A percentile compares a stretch with the other conserved stretches of the same genome.
Conservation (phyloP, 1,140 invertebrate genomes). For the Samia ricini region DNA sequence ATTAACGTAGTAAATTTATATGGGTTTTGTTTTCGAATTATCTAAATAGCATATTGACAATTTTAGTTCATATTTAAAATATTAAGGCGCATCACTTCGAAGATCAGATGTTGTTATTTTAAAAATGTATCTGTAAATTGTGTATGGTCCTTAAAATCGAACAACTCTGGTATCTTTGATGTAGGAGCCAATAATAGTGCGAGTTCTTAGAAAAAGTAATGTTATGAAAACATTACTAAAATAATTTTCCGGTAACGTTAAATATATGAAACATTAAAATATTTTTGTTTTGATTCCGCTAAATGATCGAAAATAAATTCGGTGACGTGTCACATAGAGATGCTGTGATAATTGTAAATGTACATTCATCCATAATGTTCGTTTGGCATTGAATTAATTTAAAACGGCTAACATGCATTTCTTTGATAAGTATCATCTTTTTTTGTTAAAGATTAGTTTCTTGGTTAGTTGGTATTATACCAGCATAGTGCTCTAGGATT, state of each 20-base stretch:
- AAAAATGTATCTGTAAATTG: too few species aligned
- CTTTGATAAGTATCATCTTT: not conserved
- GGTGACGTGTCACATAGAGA: not conserved
- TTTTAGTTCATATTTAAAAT: too few species aligned
- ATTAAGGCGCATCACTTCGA: too few species aligned
- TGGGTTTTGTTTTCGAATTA: too few species aligned
- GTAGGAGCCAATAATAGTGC: not conserved
- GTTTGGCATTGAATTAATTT: not conserved
- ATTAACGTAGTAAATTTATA: too few species aligned
- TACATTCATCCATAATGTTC: not conserved
- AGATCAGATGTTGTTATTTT: too few species aligned
- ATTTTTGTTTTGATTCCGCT: constrained; percentile 1
- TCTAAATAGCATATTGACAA: too few species aligned
- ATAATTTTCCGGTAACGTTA: not conserved
- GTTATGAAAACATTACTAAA: not conserved
- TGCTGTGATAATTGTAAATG: not conserved
- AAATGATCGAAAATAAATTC: not conserved
- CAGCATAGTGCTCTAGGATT: too few species aligned
- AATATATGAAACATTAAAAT: constrained; percentile 1
- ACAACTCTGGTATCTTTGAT: not conserved
- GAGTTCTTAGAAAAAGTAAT: not conserved
- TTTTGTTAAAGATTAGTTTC: not conserved
- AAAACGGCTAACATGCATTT: not conserved
- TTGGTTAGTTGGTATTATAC: too few species aligned
- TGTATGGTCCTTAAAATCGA: not conserved